Percentiles rank a stretch among this genome's conserved stretches.
These are phyloP conservation scores for Eulemur albifrons DNA, from an alignment of 2,797 vertebrate species.

Conservation along the genomic window DNA sequence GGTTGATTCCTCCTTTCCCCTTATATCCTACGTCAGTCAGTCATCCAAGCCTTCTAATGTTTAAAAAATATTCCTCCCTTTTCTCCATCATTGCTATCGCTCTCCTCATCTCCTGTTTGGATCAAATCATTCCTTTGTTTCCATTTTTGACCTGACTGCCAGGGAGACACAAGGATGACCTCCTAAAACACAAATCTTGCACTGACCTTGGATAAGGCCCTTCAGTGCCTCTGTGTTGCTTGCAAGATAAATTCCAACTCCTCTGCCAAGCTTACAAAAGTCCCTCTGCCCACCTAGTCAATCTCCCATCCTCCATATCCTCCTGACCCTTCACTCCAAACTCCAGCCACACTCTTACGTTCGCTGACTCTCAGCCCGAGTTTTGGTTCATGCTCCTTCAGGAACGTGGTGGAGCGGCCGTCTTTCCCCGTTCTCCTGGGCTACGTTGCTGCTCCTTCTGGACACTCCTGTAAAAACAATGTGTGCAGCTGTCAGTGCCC, in stretches of 20 bases:
- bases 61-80: background rate
- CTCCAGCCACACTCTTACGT: background rate
- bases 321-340: no score
- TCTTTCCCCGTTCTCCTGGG: rapidly evolving
- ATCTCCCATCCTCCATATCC: background rate
- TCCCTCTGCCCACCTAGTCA: background rate
- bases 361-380: background rate
- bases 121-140: background rate
- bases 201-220: background rate
- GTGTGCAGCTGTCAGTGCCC: background rate
- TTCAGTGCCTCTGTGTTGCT: background rate
- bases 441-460: background rate
- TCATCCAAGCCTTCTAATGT: background rate
- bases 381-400: background rate
- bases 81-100: background rate
- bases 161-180: background rate
- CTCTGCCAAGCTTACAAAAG: background rate
- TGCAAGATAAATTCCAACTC: background rate
- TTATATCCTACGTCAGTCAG: background rate
- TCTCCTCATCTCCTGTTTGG: background rate
- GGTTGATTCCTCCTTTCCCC: background rate
- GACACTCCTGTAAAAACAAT: background rate
- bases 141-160: background rate
- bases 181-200: background rate
- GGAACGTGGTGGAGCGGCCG: background rate